phyloP scores from a whole-genome alignment of 2,113 vertebrate genomes.

The Polypterus bichir region DNA sequence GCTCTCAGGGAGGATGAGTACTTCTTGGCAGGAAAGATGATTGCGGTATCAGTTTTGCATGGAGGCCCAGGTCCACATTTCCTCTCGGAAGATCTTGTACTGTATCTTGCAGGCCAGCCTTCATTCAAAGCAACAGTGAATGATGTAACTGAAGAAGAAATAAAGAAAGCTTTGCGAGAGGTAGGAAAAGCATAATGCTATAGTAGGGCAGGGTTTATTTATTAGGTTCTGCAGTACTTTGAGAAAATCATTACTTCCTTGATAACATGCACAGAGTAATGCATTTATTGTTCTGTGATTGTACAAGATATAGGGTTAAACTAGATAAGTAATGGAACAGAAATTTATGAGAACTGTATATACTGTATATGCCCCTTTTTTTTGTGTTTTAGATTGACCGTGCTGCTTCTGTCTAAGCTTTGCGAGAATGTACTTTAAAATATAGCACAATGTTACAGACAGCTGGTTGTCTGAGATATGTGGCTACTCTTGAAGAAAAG shows the following conservation, averaged over 20 bases:
- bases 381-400: constrained; percentile 17
- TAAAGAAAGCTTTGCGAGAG: constrained; percentile 9
- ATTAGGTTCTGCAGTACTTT: no score
- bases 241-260: no score
- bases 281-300: neutral
- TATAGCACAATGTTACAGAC: constrained; percentile 20
- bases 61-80: constrained; percentile 16
- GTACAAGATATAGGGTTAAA: neutral
- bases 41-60: constrained; percentile 14
- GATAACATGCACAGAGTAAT: no score
- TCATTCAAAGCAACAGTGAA: constrained; percentile 9
- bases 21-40: constrained; percentile 21
- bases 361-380: neutral
- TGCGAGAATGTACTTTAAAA: constrained; percentile 10
- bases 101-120: constrained; percentile 15
- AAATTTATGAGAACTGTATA: neutral
- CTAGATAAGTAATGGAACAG: neutral
- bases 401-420: constrained; percentile 12
- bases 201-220: no score
- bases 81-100: constrained; percentile 11
- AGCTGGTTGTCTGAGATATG: constrained; percentile 15
- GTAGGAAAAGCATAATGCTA: no score
- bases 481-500: constrained; percentile 12
- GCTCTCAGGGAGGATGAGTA: constrained; percentile 16
- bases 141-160: constrained; percentile 16